phyloP scores from a whole-genome alignment of 2,888 invertebrate genomes.

The Chaetoderma sp. region DNA sequence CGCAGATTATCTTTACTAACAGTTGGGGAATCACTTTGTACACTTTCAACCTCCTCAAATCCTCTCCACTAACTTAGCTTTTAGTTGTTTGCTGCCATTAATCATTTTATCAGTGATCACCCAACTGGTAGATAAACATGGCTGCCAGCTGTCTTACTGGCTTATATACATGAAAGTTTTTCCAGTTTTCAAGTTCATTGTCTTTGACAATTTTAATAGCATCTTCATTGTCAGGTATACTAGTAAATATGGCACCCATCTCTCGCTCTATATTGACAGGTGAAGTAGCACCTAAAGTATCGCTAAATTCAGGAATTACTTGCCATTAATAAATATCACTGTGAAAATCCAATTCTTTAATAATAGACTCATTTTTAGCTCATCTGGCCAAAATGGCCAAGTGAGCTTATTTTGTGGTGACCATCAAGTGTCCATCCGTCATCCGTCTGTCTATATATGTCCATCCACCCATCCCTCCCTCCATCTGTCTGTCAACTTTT shows the following conservation, averaged over 20 bases:
- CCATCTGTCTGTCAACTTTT: too few relatives aligned
- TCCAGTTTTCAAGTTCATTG: conserved; percentile 3
- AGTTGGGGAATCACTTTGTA: conserved; percentile 17
- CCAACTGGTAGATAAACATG: neutral
- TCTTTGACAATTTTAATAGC: neutral
- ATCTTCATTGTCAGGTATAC: too few relatives aligned
- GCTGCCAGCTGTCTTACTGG: neutral
- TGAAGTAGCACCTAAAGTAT: neutral
- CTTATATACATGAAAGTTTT: neutral
- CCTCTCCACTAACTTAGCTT: conserved; percentile 24
- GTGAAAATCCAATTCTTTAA: conserved; percentile 11
- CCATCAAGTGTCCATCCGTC: too few relatives aligned
- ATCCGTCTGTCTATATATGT: too few relatives aligned
- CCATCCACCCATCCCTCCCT: too few relatives aligned
- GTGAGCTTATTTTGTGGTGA: too few relatives aligned
- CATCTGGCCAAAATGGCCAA: too few relatives aligned
- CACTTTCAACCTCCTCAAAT: conserved; percentile 9
- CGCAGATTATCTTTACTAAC: conserved; percentile 6
- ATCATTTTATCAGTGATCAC: neutral
- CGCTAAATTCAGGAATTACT: neutral
- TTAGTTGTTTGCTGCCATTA: neutral
- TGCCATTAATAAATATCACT: neutral
- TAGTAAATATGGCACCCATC: too few relatives aligned
- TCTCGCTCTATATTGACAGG: too few relatives aligned
- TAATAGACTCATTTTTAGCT: too few relatives aligned